Base-by-base conservation (phyloP, 2,888 invertebrate species). In the Junonia oenone region DNA sequence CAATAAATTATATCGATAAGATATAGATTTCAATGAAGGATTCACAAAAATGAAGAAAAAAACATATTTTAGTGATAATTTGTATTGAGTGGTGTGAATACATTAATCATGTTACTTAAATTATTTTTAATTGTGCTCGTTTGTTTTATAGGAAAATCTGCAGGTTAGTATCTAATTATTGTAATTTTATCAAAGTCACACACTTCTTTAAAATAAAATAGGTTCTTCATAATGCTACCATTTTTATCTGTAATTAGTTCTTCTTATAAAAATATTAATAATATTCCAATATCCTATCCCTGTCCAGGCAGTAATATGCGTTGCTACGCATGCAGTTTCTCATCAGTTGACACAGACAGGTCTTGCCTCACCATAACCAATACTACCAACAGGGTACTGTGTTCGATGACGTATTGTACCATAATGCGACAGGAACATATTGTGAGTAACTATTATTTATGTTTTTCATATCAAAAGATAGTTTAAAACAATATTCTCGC, bases 251-350 rank as follows among this genome's bases (percentile, higher is more conserved):
- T n/a, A n/a, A n/a, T n/a, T n/a, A n/a, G n/a, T n/a, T n/a, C n/a
- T n/a, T n/a, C n/a, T n/a, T n/a, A n/a, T n/a, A n/a, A n/a, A n/a
- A n/a, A n/a, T n/a, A n/a, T n/a, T n/a, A n/a, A n/a, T n/a, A n/a
- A n/a, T n/a, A n/a, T n/a, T n/a, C n/a, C n/a, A n/a, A n/a, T n/a
- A n/a, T n/a, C n/a, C n/a, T n/a, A n/a, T n/a, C n/a, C n/a, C n/a
- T n/a, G n/a, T n/a, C 37, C 63, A 83, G 83, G 71, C n/a, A n/a
- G n/a, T 27, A 68, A 71, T 37, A 65, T 85, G 37, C 72, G 86
- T 70, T 94, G 94, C 73, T 94, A 93, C 72, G 86, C 91, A 5
- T 94, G 94, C 75, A 86, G 91, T 53, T 91, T 91, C 66, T 87
- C 91, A 3, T 82, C 90, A 38, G 80, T 81, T 11, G 92, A 92